Base-by-base conservation (phyloP, 2,888 invertebrate genomes). In the Coenonympha glycerion region DNA sequence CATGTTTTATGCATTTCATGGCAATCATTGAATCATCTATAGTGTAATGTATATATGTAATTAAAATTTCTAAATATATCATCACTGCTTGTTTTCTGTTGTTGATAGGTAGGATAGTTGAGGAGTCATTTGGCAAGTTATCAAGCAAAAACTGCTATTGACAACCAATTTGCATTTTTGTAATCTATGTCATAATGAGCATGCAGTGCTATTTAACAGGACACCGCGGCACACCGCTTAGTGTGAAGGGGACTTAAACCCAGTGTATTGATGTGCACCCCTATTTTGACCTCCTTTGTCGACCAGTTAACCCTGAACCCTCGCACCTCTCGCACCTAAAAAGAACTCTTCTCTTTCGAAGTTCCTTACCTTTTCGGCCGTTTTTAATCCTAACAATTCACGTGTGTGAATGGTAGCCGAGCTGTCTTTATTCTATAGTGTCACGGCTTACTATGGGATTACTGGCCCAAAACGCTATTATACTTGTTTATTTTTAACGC, bases 191-290 rank as follows among this genome's bases (percentile, higher is more conserved):
- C n/a, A n/a, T n/a, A n/a, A n/a, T n/a, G n/a, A n/a, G n/a, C n/a
- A n/a, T n/a, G n/a, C n/a, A n/a, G n/a, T n/a, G n/a, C n/a, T n/a
- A n/a, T n/a, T n/a, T n/a, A n/a, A n/a, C n/a, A n/a, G n/a, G n/a
- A n/a, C n/a, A n/a, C n/a, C n/a, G n/a, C n/a, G n/a, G n/a, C n/a
- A n/a, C n/a, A n/a, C n/a, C 39, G 22, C 24, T 13, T 39, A 15
- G 24, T 39, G 22, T 39, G 22, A 22, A 37, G 22, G 8, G 3
- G 3, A 22, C 39, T 39, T 69, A 69, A 63, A 59, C 63, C 62
- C 61, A 61, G 69, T 79, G 77, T 80, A 80, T 79, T 74, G 68
- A 69, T 72, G 62, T 71, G 76, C 70, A 71, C 73, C 76, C 78
- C 76, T 68, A 65, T 63, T 65, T 67, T 72, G 72, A 73, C 74